Base-by-base conservation (phyloP, 1,140 invertebrate species). In the Drosophila nigrodunni region DNA sequence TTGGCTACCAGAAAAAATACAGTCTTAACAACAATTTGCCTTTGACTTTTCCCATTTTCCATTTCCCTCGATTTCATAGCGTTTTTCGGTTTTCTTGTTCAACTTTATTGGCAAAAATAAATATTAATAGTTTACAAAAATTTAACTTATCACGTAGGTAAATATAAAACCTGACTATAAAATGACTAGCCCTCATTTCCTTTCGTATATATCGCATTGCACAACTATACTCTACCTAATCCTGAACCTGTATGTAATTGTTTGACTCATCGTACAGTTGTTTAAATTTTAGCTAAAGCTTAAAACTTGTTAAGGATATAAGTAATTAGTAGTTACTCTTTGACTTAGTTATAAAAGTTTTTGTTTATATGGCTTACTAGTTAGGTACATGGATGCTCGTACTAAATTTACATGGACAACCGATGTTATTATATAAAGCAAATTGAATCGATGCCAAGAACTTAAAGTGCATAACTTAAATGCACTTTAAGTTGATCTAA, bases 91-190 rank as follows among this genome's bases (percentile, higher is more conserved):
- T 67, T 79, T 67, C 61, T 74, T 74, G 66, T 54, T 87, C 78
- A 88, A 88, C 85, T 88, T 88, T 88, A 88, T 88, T 88, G 75
- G 74, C 74, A 88, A 88, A 88, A 86, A 62, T 58, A 69, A 74
- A 64, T 74, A 49, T 60, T 77, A 69, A 80, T 88, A 78, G 81
- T 90, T 88, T 77, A 77, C 82, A 81, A 74, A 21, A 66, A 72
- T 49, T 83, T 65, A 64, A 72, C 85, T 85, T 89, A 88, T 80
- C 73, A 83, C 80, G 41, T 58, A 86, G 18, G 9, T 70, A 46
- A 37, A 64, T 69, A 47, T 62, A 57, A 50, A 65, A 59, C 70
- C 74, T 88, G 75, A 88, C 62, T 82, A 25, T 46, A 64, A 70
- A 68, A 78, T 88, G 85, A 88, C 85, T 88, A 88, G 85, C 74